Evolutionary conservation across 1,140 invertebrate species (phyloP).

Genomic region (Andrena cerasifolii): DNA sequence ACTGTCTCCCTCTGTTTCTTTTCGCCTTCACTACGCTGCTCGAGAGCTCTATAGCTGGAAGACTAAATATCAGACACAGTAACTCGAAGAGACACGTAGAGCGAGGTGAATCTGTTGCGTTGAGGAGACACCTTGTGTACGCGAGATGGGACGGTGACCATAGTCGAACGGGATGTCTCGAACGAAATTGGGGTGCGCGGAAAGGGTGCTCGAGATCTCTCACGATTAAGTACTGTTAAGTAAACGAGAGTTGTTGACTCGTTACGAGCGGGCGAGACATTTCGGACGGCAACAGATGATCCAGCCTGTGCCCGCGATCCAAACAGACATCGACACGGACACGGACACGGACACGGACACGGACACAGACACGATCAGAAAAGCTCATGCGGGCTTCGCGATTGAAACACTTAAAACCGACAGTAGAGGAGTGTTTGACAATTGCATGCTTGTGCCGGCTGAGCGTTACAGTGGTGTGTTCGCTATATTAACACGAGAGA

Average conservation of each 20-base stretch:
- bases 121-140: not conserved
- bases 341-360: not conserved
- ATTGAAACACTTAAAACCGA: constrained; percentile 61
- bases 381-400: constrained; percentile 50
- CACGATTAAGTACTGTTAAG: no score
- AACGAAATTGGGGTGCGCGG: no score
- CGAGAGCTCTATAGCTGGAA: constrained; percentile 42
- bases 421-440: constrained; percentile 65
- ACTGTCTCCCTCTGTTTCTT: constrained; percentile 32
- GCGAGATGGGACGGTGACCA: not conserved
- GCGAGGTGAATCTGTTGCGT: not conserved
- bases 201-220: no score
- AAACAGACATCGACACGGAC: not conserved
- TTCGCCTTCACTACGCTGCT: constrained; percentile 53
- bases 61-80: constrained; percentile 24
- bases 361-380: constrained; percentile 5
- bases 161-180: not conserved
- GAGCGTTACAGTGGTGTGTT: constrained; percentile 79
- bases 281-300: not conserved
- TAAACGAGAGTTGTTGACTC: no score
- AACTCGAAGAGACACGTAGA: not conserved
- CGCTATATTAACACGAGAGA: constrained; percentile 77
- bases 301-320: not conserved
- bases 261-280: not conserved
- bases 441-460: constrained; percentile 78